phyloP scores from a whole-genome alignment of 2,888 invertebrate species.

The Nomada fucata region DNA sequence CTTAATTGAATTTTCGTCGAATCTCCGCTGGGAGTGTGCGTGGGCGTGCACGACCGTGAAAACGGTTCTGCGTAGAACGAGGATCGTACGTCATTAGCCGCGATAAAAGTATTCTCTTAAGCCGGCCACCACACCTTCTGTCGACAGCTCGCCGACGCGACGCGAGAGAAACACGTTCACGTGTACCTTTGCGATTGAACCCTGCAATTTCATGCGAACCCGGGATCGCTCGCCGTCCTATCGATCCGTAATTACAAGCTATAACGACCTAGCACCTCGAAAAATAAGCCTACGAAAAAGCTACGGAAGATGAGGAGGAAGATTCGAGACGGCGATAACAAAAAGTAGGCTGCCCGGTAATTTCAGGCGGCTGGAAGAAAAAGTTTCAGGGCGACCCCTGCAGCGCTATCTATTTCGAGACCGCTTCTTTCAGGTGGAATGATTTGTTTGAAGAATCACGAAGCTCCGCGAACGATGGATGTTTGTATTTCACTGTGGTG shows the following conservation, averaged over 20 bases:
- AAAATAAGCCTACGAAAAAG: slow-evolving; percentile 55
- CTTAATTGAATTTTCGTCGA: slow-evolving; percentile 62
- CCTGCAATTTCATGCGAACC: slow-evolving; percentile 70
- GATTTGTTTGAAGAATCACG: neutral
- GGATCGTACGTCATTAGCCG: slow-evolving; percentile 54
- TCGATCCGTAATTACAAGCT: slow-evolving; percentile 73
- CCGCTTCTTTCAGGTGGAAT: neutral
- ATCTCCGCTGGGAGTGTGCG: slow-evolving; percentile 20
- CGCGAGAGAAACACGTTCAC: slow-evolving; percentile 18
- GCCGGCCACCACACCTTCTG: slow-evolving; percentile 63
- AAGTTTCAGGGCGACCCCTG: neutral
- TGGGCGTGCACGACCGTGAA: slow-evolving; percentile 20
- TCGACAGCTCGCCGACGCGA: slow-evolving; percentile 62
- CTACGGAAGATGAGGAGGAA: neutral
- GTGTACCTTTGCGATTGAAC: slow-evolving; percentile 55
- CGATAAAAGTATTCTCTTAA: slow-evolving; percentile 60
- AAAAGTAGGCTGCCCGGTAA: neutral
- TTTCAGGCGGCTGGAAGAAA: slow-evolving; percentile 15
- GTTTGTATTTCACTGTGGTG: neutral
- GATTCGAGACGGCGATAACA: neutral
- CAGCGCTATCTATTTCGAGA: neutral
- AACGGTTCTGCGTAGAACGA: slow-evolving; percentile 3
- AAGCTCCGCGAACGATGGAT: neutral
- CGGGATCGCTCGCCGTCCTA: slow-evolving; percentile 60
- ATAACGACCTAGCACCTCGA: slow-evolving; percentile 72